Percentiles rank a stretch among this genome's conserved stretches.
These are phyloP conservation scores for Pitangus sulphuratus DNA, from an alignment of 2,797 vertebrate species.

Conservation along the genomic window DNA sequence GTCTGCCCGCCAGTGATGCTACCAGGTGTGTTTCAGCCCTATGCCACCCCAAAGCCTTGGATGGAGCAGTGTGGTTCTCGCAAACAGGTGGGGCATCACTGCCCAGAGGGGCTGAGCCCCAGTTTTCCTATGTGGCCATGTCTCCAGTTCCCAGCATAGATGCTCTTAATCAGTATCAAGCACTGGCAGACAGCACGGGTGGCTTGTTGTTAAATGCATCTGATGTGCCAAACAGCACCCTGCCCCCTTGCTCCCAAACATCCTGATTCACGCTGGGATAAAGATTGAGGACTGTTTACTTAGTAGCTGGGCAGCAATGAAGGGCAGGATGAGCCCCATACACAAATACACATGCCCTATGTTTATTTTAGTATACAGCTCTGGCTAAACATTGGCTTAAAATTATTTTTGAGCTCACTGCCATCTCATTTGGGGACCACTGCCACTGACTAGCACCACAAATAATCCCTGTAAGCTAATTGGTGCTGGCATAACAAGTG, in stretches of 20 bases:
- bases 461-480: neutral
- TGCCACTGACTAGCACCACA: neutral
- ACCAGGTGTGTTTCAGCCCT: neutral
- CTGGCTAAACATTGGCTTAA: neutral
- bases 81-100: neutral
- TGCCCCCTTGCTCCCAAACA: neutral
- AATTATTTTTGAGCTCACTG: neutral
- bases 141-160: neutral
- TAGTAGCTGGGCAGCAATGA: neutral
- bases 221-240: neutral
- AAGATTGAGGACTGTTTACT: neutral
- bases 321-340: neutral
- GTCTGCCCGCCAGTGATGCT: neutral
- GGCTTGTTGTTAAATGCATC: neutral
- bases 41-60: neutral
- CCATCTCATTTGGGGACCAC: neutral
- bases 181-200: rapidly evolving
- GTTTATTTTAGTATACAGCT: neutral
- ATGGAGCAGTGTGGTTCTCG: neutral
- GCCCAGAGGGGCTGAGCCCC: neutral
- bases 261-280: neutral
- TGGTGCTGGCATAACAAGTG: neutral
- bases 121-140: neutral
- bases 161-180: neutral
- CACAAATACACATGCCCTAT: neutral